phyloP scores from a whole-genome alignment of 2,113 vertebrate species.

The Otus sunia region DNA sequence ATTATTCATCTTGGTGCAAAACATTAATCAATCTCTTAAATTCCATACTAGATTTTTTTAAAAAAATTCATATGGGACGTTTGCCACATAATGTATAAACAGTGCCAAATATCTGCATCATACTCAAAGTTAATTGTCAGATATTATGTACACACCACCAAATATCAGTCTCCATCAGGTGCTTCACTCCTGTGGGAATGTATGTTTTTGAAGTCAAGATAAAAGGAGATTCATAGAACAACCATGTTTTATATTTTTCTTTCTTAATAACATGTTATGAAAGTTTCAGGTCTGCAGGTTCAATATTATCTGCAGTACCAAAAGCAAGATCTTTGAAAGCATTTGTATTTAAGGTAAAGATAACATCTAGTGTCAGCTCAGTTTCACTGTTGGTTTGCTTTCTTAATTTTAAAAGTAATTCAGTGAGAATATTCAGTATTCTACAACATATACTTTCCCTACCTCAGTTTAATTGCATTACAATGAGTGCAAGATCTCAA shows the following conservation, averaged over 20 bases:
- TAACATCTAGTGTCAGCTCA: background rate
- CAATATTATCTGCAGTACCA: background rate
- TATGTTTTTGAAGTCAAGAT: background rate
- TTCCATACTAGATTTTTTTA: background rate
- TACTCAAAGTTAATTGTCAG: background rate
- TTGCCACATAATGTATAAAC: background rate
- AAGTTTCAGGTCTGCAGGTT: background rate
- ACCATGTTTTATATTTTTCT: background rate
- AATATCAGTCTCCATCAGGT: background rate
- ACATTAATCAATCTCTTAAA: background rate
- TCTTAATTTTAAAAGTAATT: background rate
- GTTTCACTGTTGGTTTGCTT: background rate
- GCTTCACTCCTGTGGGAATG: background rate
- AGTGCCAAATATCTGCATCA: background rate
- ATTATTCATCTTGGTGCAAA: background rate
- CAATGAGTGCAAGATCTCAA: background rate
- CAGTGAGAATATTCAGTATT: background rate
- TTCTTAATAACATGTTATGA: background rate
- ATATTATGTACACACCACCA: background rate
- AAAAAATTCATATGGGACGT: background rate
- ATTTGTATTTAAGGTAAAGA: background rate
- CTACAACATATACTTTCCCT: background rate
- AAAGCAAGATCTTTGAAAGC: background rate
- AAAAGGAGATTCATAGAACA: background rate
- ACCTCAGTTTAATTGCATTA: background rate